These are phyloP conservation scores for Melopsittacus undulatus DNA, from an alignment of 2,797 vertebrate species.

Conservation along the genomic window DNA sequence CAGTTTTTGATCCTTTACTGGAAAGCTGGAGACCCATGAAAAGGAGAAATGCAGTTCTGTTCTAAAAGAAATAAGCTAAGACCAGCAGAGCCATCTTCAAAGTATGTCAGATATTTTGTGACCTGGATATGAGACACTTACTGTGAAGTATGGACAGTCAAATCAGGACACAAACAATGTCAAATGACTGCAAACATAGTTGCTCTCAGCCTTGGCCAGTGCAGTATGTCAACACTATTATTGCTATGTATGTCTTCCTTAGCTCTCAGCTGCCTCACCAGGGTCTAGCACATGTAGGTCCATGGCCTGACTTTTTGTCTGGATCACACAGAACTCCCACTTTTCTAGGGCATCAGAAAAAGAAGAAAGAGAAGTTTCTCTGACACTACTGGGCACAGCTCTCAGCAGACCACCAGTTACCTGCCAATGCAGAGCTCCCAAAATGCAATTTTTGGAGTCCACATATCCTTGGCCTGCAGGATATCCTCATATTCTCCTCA, in stretches of 20 bases:
- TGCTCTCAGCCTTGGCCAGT: neutral
- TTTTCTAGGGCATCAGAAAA: neutral
- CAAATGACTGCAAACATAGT: neutral
- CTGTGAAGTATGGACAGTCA: neutral
- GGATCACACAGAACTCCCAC: neutral
- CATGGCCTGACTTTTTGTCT: neutral
- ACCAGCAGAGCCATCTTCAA: neutral
- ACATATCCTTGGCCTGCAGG: neutral
- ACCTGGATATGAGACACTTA: neutral
- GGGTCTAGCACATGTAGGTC: neutral
- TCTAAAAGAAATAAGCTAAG: neutral
- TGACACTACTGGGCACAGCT: neutral
- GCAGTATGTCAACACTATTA: neutral
- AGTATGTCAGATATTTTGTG: neutral
- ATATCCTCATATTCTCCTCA: neutral
- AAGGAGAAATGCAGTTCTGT: neutral
- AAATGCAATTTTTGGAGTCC: neutral
- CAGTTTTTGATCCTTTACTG: neutral
- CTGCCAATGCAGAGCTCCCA: neutral
- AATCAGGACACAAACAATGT: neutral
- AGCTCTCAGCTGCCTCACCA: neutral
- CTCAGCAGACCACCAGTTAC: neutral
- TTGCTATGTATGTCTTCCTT: neutral
- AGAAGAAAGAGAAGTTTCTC: neutral
- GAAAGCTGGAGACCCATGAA: neutral